Conservation (phyloP, 2,888 invertebrate species). For the Pteria penguin region DNA sequence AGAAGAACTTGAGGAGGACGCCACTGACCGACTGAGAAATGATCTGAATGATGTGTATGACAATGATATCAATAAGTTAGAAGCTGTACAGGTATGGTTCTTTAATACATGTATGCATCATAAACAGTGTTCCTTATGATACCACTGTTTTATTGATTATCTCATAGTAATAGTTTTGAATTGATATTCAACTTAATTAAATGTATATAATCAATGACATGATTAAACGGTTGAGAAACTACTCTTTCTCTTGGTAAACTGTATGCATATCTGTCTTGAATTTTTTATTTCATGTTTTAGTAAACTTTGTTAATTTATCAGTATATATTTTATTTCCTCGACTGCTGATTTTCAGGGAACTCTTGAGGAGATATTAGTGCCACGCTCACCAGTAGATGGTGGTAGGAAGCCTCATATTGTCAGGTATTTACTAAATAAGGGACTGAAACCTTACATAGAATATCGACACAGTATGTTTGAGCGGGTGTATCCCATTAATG, state of each 20-base stretch:
- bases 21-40: constrained; percentile 77
- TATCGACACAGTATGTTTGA: constrained; percentile 78
- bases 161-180: too few species aligned
- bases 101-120: not conserved
- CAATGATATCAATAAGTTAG: constrained; percentile 74
- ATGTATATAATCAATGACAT: too few species aligned
- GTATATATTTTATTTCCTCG: not conserved
- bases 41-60: constrained; percentile 77
- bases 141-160: too few species aligned
- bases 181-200: too few species aligned
- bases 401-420: constrained; percentile 78
- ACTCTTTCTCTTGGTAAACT: too few species aligned
- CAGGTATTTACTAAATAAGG: constrained; percentile 74
- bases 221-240: too few species aligned
- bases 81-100: constrained; percentile 69
- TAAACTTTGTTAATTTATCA: too few species aligned
- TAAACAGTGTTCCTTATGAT: too few species aligned
- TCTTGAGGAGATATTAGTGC: constrained; percentile 76
- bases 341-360: constrained; percentile 67
- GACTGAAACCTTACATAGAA: constrained; percentile 69
- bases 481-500: constrained; percentile 77
- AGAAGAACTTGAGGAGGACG: constrained; percentile 79
- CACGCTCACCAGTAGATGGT: constrained; percentile 74
- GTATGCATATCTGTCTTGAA: too few species aligned
- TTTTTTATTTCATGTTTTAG: too few species aligned